A percentile compares a stretch with the other conserved stretches of the same genome.
Evolutionary conservation across 2,113 vertebrate genomes (phyloP).

Genomic region (Oreocharis arfaki): DNA sequence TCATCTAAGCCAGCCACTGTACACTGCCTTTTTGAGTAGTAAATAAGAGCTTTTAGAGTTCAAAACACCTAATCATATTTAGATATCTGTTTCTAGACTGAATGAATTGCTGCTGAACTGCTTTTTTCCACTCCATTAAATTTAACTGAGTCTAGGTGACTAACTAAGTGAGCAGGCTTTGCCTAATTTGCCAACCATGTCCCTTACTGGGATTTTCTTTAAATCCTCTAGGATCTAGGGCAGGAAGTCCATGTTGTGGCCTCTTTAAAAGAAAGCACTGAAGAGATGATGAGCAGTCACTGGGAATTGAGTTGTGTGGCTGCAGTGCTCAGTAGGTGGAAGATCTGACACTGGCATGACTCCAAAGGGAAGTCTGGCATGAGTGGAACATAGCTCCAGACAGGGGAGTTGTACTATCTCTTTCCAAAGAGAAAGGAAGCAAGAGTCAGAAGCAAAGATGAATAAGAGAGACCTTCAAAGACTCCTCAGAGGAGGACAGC

Average conservation of each 20-base stretch:
- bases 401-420: neutral
- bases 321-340: neutral
- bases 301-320: neutral
- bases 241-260: neutral
- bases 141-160: neutral
- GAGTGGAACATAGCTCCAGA: neutral
- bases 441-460: neutral
- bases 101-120: neutral
- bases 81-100: neutral
- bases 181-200: neutral
- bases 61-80: neutral
- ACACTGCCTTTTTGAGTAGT: neutral
- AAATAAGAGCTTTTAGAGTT: neutral
- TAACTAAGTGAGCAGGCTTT: neutral
- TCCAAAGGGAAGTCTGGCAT: neutral
- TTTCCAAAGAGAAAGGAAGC: neutral
- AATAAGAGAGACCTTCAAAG: neutral
- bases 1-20: neutral
- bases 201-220: neutral
- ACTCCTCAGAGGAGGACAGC: neutral
- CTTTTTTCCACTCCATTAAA: neutral
- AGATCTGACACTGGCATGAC: neutral
- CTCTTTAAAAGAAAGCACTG: neutral
- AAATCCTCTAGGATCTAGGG: neutral
- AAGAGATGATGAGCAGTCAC: neutral